Evolutionary conservation across 2,113 vertebrate genomes (phyloP).

Genomic region (Rhombomys opimus): DNA sequence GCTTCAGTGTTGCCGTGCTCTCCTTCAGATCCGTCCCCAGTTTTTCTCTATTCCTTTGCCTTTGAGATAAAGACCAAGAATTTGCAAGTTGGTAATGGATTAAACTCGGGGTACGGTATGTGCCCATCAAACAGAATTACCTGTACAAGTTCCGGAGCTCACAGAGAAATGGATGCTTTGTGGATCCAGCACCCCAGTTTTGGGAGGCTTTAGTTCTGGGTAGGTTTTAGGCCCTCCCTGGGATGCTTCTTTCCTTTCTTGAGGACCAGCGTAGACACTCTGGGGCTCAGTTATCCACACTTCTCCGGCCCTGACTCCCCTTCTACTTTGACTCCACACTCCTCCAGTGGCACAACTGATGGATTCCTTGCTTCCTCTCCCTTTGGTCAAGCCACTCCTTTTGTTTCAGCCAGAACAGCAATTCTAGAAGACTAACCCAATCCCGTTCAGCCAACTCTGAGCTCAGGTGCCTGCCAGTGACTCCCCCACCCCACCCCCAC

Average conservation of each 20-base stretch:
- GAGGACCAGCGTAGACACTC: background rate
- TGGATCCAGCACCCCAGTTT: background rate
- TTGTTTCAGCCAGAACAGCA: background rate
- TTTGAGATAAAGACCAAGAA: background rate
- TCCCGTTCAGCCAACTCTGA: background rate
- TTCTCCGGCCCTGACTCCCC: no score
- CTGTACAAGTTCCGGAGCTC: background rate
- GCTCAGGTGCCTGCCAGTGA: background rate
- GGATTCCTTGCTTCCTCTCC: background rate
- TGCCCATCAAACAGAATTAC: background rate
- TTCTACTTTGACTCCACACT: fast-evolving
- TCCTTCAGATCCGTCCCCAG: background rate
- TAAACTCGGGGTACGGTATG: background rate
- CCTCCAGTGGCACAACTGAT: background rate
- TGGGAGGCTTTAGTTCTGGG: background rate
- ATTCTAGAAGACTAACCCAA: background rate
- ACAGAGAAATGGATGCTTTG: background rate
- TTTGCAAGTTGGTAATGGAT: background rate
- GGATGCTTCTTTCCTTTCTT: background rate
- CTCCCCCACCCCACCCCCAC: background rate
- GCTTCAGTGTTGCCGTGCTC: background rate
- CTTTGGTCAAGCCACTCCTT: background rate
- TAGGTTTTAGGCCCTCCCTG: background rate
- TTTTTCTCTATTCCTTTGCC: background rate
- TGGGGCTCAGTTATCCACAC: background rate